These are phyloP conservation scores for Megaptera novaeangliae DNA, from an alignment of 2,113 vertebrate genomes.

Conservation along the genomic window DNA sequence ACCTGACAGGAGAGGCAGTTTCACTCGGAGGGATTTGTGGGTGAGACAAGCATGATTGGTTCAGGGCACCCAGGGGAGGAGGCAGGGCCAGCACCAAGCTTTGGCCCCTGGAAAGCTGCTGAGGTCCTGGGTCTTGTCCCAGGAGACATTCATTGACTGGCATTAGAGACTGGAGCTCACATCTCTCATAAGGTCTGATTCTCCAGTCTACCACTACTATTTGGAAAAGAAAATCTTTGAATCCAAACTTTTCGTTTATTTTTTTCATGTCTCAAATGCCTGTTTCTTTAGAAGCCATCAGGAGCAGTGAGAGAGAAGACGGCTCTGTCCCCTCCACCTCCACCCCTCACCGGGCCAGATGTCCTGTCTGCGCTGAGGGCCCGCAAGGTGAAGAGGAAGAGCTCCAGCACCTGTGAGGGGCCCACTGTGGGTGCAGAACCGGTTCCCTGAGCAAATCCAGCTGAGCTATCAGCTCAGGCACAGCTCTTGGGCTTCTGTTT, in stretches of 20 bases:
- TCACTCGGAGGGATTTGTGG: neutral
- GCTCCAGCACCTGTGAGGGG: too few relatives aligned
- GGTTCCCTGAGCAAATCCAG: too few relatives aligned
- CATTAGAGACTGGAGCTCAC: neutral
- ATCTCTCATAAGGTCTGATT: neutral
- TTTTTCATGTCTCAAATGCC: neutral
- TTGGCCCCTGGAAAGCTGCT: neutral
- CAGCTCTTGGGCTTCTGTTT: too few relatives aligned
- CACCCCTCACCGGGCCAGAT: neutral
- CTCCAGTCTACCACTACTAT: too few relatives aligned
- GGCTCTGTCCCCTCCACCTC: neutral
- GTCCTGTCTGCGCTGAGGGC: too few relatives aligned
- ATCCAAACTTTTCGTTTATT: neutral
- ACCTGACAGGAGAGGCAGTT: neutral
- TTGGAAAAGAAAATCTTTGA: neutral
- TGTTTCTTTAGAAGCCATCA: neutral
- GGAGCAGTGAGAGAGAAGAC: neutral
- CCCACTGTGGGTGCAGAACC: too few relatives aligned
- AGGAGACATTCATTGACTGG: neutral
- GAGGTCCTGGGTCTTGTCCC: neutral
- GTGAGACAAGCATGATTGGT: neutral
- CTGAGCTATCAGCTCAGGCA: too few relatives aligned
- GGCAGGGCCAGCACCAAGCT: fast-evolving
- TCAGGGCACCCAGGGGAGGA: too few relatives aligned
- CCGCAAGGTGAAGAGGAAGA: too few relatives aligned